These are phyloP conservation scores for Agrotis clavis DNA, from an alignment of 2,888 invertebrate genomes.

Conservation along the genomic window DNA sequence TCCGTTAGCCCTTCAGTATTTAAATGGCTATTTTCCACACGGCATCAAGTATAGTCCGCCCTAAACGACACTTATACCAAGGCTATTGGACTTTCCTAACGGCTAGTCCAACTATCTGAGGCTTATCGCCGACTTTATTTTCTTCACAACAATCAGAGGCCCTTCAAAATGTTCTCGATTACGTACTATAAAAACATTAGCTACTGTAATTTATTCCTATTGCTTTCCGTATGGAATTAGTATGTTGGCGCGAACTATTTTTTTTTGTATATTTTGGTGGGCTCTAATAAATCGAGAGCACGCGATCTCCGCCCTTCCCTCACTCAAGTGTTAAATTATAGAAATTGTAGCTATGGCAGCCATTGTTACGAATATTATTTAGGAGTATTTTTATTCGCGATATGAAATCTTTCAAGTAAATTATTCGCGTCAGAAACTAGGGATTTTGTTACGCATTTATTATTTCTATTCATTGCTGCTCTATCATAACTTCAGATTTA, in stretches of 20 bases:
- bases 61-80: slow-evolving; percentile 53
- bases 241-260: slow-evolving; percentile 66
- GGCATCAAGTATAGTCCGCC: slow-evolving; percentile 35
- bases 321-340: slow-evolving; percentile 53
- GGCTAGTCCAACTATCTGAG: slow-evolving; percentile 54
- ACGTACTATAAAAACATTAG: slow-evolving; percentile 73
- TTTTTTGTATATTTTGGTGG: slow-evolving; percentile 69
- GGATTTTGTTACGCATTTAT: background rate
- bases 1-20: slow-evolving; percentile 47
- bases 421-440: slow-evolving; percentile 13
- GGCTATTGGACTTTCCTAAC: slow-evolving; percentile 58
- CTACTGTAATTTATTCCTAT: slow-evolving; percentile 74
- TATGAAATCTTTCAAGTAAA: slow-evolving; percentile 21
- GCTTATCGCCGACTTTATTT: slow-evolving; percentile 63
- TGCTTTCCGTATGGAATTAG: slow-evolving; percentile 74
- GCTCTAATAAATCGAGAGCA: slow-evolving; percentile 69
- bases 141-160: slow-evolving; percentile 59
- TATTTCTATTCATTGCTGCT: slow-evolving; percentile 26
- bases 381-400: slow-evolving; percentile 40
- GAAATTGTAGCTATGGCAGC: slow-evolving; percentile 56
- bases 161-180: slow-evolving; percentile 65
- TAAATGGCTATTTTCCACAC: slow-evolving; percentile 55
- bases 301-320: slow-evolving; percentile 58
- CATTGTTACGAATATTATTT: slow-evolving; percentile 57
- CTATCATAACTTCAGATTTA: slow-evolving; percentile 27